phyloP scores from a whole-genome alignment of 2,113 vertebrate genomes.

The Odontesthes bonariensis region DNA sequence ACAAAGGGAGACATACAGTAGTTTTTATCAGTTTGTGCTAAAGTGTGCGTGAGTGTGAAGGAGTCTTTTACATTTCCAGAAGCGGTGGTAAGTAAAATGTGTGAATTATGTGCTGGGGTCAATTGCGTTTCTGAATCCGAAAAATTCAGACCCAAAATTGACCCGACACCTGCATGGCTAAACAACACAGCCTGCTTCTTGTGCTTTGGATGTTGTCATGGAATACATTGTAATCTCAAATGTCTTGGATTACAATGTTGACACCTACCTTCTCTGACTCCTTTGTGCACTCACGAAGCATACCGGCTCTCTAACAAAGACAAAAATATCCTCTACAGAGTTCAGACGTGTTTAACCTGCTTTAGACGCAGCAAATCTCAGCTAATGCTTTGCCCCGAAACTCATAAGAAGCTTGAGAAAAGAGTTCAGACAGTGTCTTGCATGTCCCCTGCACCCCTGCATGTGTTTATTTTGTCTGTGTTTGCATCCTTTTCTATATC shows the following conservation, averaged over 20 bases:
- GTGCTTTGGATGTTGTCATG: slow-evolving; percentile 20
- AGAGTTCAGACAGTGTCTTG: background rate
- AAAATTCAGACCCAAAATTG: slow-evolving; percentile 5
- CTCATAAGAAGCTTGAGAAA: background rate
- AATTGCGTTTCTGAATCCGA: slow-evolving; percentile 8
- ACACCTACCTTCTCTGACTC: slow-evolving; percentile 7
- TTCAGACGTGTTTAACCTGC: background rate
- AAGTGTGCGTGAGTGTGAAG: no score
- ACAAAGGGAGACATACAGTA: background rate
- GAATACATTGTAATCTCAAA: slow-evolving; percentile 40
- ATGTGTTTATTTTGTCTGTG: slow-evolving; percentile 64
- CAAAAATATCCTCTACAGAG: background rate
- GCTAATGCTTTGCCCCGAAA: background rate
- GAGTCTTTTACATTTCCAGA: no score
- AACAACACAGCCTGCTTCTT: background rate
- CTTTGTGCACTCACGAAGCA: slow-evolving; percentile 20
- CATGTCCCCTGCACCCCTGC: slow-evolving; percentile 44
- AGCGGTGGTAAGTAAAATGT: no score
- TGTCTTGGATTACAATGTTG: slow-evolving; percentile 41
- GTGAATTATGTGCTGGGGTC: background rate
- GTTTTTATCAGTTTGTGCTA: background rate
- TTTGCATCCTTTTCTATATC: slow-evolving; percentile 59
- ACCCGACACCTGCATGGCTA: slow-evolving; percentile 49
- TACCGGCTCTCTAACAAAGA: slow-evolving; percentile 31
- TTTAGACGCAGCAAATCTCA: slow-evolving; percentile 1